Evolutionary conservation across 2,888 invertebrate species (phyloP), one percentile per base, ranked within the genome.

Genomic region (Chrysolina americana): DNA sequence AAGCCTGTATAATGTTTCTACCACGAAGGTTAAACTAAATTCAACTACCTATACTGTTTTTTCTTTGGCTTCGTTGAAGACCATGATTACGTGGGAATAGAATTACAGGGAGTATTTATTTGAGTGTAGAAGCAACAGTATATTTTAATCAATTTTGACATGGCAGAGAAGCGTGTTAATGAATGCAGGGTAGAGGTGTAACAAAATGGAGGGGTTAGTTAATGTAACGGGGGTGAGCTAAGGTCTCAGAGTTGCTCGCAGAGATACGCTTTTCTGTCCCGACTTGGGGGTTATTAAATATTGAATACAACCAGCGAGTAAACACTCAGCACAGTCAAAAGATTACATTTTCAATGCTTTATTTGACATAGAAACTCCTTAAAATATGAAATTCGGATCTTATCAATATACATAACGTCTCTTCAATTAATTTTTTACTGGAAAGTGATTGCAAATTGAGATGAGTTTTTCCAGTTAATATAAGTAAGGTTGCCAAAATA

Each of bases 341-440:
- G 78, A 78, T 76, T 81, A 73, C 81, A 82, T 82, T 84, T 85
- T 85, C 83, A 81, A 84, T 82, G 81, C 80, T 80, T 80, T 81
- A 80, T 83, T 82, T 83, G 82, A 82, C 82, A 83, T 79, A 80
- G 79, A 83, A 81, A 82, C 77, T 82, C 81, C 81, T 81, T 81
- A 80, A 79, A 82, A 78, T 73, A 73, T 50, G 36, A 50, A 44
- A 13, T 44, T 44, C 44, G 5, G 15, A 13, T 44, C 15, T 44
- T 44, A 44, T 44, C 13, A 44, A 0, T 15, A 44, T 44, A 8
- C 36, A 36, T 36, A 8, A 36, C 4, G 36, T 36, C 6, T 36
- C 36, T 8, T 36, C 36, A 36, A 36, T 8, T 36, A 6, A 36
- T 36, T 6, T 36, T 36, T 36, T 8, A 6, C 8, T 36, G 36